phyloP scores from a whole-genome alignment of 2,888 invertebrate species.

The Holacanthella duospinosa region DNA sequence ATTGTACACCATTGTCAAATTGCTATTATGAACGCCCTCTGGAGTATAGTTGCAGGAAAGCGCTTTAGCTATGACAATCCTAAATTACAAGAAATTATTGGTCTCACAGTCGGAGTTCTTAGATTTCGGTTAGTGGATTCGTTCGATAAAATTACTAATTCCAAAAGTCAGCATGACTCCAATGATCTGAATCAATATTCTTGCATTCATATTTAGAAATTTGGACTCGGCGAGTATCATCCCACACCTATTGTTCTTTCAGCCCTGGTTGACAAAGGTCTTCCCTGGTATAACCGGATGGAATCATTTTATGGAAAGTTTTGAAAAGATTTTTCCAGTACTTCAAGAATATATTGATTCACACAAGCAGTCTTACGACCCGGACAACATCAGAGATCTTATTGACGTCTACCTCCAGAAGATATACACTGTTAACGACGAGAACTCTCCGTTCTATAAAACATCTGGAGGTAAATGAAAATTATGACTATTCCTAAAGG shows the following conservation, averaged over 20 bases:
- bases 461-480: conserved; percentile 6
- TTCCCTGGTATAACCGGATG: conserved; percentile 11
- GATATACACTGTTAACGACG: background rate
- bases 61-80: conserved; percentile 17
- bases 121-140: conserved; percentile 13
- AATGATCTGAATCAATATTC: background rate
- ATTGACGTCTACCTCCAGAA: conserved; percentile 18
- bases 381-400: conserved; percentile 10
- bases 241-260: conserved; percentile 16
- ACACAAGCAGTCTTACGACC: conserved; percentile 12
- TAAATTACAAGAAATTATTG: conserved; percentile 10
- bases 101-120: conserved; percentile 16
- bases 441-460: conserved; percentile 12
- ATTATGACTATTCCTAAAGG: background rate
- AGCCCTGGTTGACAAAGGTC: conserved; percentile 16
- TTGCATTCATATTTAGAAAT: background rate
- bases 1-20: conserved; percentile 16
- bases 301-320: conserved; percentile 15
- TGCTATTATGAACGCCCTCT: conserved; percentile 16
- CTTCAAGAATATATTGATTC: conserved; percentile 13
- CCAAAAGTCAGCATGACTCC: background rate
- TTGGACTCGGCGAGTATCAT: conserved; percentile 17
- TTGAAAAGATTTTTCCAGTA: conserved; percentile 15
- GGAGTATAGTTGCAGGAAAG: conserved; percentile 15
- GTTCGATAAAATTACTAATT: background rate